Percentiles rank a stretch among this genome's conserved stretches.
phyloP scores from a whole-genome alignment of 2,888 invertebrate genomes.

The Sericinus montela region DNA sequence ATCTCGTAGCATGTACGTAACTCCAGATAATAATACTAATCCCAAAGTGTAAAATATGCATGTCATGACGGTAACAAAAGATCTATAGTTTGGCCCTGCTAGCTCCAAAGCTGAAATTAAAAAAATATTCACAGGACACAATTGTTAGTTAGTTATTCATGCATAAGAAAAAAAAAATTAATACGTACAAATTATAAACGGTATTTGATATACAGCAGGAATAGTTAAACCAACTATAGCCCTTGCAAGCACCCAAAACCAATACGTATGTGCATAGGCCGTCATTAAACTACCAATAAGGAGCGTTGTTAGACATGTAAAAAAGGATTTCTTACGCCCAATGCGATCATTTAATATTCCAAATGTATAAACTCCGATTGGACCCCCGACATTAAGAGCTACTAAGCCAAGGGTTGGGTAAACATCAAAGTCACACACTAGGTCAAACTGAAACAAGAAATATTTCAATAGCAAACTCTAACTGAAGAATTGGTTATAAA shows the following conservation, averaged over 20 bases:
- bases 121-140: not conserved
- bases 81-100: slow-evolving; percentile 94
- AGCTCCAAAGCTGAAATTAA: slow-evolving; percentile 88
- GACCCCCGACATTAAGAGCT: slow-evolving; percentile 92
- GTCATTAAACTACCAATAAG: slow-evolving; percentile 89
- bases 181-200: slow-evolving; percentile 94
- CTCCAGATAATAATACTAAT: slow-evolving; percentile 88
- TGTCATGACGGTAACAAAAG: slow-evolving; percentile 95
- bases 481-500: no score
- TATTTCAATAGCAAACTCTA: no score
- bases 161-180: not conserved
- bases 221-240: slow-evolving; percentile 93
- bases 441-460: slow-evolving; percentile 85
- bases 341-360: slow-evolving; percentile 92
- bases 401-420: slow-evolving; percentile 93
- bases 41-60: slow-evolving; percentile 94
- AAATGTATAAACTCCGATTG: slow-evolving; percentile 93
- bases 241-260: slow-evolving; percentile 90
- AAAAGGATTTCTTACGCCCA: slow-evolving; percentile 91
- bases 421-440: slow-evolving; percentile 92
- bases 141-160: not conserved
- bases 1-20: slow-evolving; percentile 91
- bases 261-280: slow-evolving; percentile 87
- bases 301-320: slow-evolving; percentile 89
- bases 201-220: slow-evolving; percentile 96